phyloP scores from a whole-genome alignment of 2,797 vertebrate species.

The Odontamblyopus rebecca region DNA sequence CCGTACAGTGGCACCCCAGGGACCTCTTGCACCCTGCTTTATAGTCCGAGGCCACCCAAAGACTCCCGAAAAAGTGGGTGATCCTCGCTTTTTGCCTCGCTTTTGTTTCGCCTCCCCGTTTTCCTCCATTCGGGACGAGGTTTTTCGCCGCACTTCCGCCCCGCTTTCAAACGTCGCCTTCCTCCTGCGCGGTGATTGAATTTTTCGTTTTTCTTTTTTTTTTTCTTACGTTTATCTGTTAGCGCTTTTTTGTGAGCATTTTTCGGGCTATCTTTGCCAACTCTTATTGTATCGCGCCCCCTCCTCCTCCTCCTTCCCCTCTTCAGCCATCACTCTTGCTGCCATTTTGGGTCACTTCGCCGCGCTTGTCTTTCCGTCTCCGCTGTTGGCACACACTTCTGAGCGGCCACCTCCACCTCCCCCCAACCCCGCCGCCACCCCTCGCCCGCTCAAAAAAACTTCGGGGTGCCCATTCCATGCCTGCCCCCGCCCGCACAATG shows the following conservation, averaged over 20 bases:
- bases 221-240: slow-evolving; percentile 56
- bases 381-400: slow-evolving; percentile 79
- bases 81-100: slow-evolving; percentile 46
- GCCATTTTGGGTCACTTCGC: slow-evolving; percentile 74
- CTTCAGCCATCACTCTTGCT: slow-evolving; percentile 50
- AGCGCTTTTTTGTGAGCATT: background rate
- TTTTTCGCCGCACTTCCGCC: slow-evolving; percentile 52
- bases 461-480: slow-evolving; percentile 75
- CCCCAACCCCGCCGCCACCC: slow-evolving; percentile 31
- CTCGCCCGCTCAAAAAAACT: slow-evolving; percentile 65
- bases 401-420: slow-evolving; percentile 52
- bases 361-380: slow-evolving; percentile 77
- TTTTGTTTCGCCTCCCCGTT: slow-evolving; percentile 61
- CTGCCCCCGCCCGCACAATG: slow-evolving; percentile 76
- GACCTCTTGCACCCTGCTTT: slow-evolving; percentile 52
- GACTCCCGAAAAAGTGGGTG: slow-evolving; percentile 40
- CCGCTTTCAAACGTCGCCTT: slow-evolving; percentile 26
- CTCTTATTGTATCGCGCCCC: slow-evolving; percentile 24
- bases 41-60: slow-evolving; percentile 62
- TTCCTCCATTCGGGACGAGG: slow-evolving; percentile 42
- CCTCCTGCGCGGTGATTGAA: slow-evolving; percentile 49
- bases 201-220: slow-evolving; percentile 25
- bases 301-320: background rate
- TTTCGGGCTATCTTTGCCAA: slow-evolving; percentile 8
- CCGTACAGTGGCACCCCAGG: slow-evolving; percentile 58